Percentiles rank a stretch among this genome's conserved stretches.
Conservation (phyloP, 2,888 invertebrate species). For the Arrhopalites spinosus region DNA sequence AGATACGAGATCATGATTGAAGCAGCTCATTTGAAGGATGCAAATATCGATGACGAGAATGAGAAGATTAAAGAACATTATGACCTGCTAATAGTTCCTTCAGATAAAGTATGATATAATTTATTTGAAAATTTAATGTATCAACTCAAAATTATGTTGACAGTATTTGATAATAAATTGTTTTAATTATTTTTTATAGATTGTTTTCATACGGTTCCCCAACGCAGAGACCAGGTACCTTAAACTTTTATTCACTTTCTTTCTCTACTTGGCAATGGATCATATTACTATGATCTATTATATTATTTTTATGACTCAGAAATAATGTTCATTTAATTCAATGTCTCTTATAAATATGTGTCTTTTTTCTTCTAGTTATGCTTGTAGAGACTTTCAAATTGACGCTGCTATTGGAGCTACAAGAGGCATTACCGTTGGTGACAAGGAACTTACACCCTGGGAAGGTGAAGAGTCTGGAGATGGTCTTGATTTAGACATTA, state of each 20-base stretch:
- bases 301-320: too few relatives aligned
- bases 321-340: too few relatives aligned
- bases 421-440: slow-evolving; percentile 71
- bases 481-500: slow-evolving; percentile 38
- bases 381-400: slow-evolving; percentile 62
- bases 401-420: slow-evolving; percentile 83
- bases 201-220: slow-evolving; percentile 48
- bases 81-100: slow-evolving; percentile 54
- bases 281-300: too few relatives aligned
- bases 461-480: slow-evolving; percentile 62
- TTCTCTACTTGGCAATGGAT: too few relatives aligned
- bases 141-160: not conserved
- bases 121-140: not conserved
- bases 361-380: too few relatives aligned
- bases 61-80: slow-evolving; percentile 51
- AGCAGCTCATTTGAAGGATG: slow-evolving; percentile 50
- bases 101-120: slow-evolving; percentile 50
- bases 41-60: slow-evolving; percentile 46
- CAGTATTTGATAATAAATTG: slow-evolving; percentile 4
- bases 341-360: too few relatives aligned
- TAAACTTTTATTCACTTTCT: too few relatives aligned
- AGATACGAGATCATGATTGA: slow-evolving; percentile 51
- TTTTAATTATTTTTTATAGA: slow-evolving; percentile 36
- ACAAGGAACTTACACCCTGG: slow-evolving; percentile 90
- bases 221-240: slow-evolving; percentile 52